Evolutionary conservation across 53 echinoderm and acorn worm genomes (phyloP).

Genomic region (Actinopyga echinites): DNA sequence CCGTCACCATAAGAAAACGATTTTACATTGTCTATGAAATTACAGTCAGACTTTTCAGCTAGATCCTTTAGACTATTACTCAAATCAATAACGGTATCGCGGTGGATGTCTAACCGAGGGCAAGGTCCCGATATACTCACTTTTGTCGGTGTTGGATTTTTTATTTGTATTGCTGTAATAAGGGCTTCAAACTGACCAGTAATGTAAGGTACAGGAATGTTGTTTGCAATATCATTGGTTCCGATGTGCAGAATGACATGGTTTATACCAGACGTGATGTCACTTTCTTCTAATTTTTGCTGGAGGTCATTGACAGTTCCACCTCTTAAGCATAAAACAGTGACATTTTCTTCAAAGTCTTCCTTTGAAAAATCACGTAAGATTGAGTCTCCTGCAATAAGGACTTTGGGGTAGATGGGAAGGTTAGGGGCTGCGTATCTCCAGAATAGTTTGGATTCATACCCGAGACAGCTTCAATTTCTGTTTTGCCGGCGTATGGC

Average conservation of each 20-base stretch:
- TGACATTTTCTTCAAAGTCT: neutral
- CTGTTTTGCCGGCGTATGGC: too few relatives aligned
- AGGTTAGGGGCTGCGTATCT: neutral
- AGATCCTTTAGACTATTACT: neutral
- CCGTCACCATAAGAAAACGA: neutral
- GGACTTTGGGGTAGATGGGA: neutral
- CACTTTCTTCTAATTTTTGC: too few relatives aligned
- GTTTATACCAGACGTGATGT: neutral
- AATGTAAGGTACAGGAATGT: neutral
- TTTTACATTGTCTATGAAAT: neutral
- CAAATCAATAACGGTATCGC: neutral
- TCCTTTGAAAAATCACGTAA: neutral
- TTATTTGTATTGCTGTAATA: neutral
- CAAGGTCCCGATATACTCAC: neutral
- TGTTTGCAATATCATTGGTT: neutral
- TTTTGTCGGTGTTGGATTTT: neutral
- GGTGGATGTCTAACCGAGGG: neutral
- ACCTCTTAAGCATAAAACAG: neutral
- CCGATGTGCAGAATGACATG: neutral
- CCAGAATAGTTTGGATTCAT: too few relatives aligned
- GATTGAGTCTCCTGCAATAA: neutral
- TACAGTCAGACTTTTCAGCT: neutral
- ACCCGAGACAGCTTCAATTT: too few relatives aligned
- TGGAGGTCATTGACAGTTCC: neutral
- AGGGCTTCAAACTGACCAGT: neutral